These are phyloP conservation scores for Tonatia bakeri DNA, from an alignment of 2,113 vertebrate species.

Conservation along the genomic window DNA sequence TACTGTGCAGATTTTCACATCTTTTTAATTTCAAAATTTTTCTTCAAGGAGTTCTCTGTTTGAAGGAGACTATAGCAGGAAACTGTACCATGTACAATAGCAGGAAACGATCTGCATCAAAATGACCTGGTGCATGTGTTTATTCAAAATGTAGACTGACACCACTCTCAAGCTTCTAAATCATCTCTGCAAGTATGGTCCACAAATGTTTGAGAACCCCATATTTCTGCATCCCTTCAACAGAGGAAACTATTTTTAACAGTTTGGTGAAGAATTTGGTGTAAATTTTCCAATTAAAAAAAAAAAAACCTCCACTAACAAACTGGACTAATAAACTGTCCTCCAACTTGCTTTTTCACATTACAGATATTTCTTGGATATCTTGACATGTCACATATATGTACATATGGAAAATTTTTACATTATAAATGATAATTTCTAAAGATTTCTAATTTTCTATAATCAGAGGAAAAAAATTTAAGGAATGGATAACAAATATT, in stretches of 20 bases:
- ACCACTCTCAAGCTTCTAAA: background rate
- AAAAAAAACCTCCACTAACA: background rate
- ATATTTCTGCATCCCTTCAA: background rate
- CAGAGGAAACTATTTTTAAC: background rate
- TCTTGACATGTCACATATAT: background rate
- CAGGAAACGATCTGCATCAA: background rate
- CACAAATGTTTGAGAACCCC: background rate
- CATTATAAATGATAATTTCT: background rate
- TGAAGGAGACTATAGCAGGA: background rate
- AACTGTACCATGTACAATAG: background rate
- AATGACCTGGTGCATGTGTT: background rate
- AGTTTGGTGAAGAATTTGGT: background rate
- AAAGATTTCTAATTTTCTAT: background rate
- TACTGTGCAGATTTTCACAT: background rate
- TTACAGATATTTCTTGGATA: background rate
- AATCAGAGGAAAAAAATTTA: background rate
- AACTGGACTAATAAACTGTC: background rate
- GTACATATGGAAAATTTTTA: background rate
- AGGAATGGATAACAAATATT: background rate
- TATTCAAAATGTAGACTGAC: background rate
- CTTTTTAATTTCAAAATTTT: constrained; percentile 6
- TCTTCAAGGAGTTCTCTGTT: background rate
- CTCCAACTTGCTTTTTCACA: background rate
- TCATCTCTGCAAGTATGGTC: background rate
- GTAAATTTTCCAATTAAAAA: background rate